Evolutionary conservation across 2,797 vertebrate species (phyloP).

Genomic region (Zenarchopterus dispar): DNA sequence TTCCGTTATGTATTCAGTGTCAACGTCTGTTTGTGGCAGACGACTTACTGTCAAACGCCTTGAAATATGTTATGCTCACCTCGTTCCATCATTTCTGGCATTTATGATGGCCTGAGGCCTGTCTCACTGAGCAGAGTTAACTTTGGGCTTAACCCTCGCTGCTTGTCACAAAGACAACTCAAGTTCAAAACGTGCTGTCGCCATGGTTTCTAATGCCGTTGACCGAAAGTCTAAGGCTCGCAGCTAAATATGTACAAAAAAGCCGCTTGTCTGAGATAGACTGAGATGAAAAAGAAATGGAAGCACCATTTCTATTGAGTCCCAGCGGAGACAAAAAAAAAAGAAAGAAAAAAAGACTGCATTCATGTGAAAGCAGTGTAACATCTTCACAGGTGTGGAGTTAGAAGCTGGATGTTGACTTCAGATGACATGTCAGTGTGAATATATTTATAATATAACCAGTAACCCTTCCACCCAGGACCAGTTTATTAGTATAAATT

Average conservation of each 20-base stretch:
- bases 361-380: background rate
- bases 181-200: conserved; percentile 47
- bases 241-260: conserved; percentile 22
- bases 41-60: conserved; percentile 48
- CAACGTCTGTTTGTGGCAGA: conserved; percentile 40
- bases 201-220: conserved; percentile 30
- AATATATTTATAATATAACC: background rate
- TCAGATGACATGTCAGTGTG: no score
- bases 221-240: conserved; percentile 8
- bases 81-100: conserved; percentile 20
- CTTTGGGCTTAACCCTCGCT: conserved; percentile 45
- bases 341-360: conserved; percentile 10
- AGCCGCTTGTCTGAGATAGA: background rate
- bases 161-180: conserved; percentile 53
- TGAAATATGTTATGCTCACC: conserved; percentile 43
- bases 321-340: background rate
- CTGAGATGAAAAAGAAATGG: background rate
- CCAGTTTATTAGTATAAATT: no score
- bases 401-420: background rate
- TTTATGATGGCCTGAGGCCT: conserved; percentile 39
- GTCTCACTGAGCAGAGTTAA: conserved; percentile 53
- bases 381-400: background rate
- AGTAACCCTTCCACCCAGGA: background rate
- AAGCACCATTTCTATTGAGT: background rate
- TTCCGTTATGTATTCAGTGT: conserved; percentile 36